These are phyloP conservation scores for Diachrysia chrysitis DNA, from an alignment of 2,888 invertebrate genomes.

Conservation along the genomic window DNA sequence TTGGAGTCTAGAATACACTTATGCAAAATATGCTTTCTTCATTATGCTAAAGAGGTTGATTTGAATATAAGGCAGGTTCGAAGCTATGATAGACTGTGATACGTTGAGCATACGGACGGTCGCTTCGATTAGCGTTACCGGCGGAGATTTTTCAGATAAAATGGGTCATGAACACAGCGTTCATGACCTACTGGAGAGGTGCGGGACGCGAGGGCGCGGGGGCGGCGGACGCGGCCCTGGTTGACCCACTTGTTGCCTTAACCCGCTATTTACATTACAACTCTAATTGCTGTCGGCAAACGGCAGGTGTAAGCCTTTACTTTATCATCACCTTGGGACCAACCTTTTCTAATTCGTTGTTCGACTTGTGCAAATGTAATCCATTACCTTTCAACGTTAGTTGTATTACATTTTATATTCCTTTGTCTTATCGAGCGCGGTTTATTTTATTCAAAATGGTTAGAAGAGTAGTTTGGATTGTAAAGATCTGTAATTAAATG, in stretches of 20 bases:
- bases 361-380: constrained; percentile 60
- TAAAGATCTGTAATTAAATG: constrained; percentile 32
- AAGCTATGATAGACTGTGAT: constrained; percentile 21
- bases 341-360: constrained; percentile 70
- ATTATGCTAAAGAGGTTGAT: constrained; percentile 12
- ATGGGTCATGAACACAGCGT: constrained; percentile 85
- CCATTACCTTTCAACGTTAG: constrained; percentile 48
- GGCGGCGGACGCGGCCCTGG: constrained; percentile 67
- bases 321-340: constrained; percentile 69
- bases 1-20: not conserved
- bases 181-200: constrained; percentile 80
- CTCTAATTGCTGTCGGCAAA: constrained; percentile 76
- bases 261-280: constrained; percentile 82
- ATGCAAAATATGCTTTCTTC: not conserved
- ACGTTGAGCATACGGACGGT: constrained; percentile 49
- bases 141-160: constrained; percentile 79
- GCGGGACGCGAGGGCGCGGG: constrained; percentile 50
- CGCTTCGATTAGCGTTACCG: constrained; percentile 60
- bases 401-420: constrained; percentile 35
- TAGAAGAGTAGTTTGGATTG: constrained; percentile 10
- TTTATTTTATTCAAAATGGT: constrained; percentile 12
- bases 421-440: constrained; percentile 14
- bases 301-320: constrained; percentile 70
- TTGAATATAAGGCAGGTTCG: constrained; percentile 20
- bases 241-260: constrained; percentile 88